A percentile compares a stretch with the other conserved stretches of the same genome.
These are phyloP conservation scores for Mormyrus iriodes DNA, from an alignment of 2,113 vertebrate genomes.

Conservation along the genomic window DNA sequence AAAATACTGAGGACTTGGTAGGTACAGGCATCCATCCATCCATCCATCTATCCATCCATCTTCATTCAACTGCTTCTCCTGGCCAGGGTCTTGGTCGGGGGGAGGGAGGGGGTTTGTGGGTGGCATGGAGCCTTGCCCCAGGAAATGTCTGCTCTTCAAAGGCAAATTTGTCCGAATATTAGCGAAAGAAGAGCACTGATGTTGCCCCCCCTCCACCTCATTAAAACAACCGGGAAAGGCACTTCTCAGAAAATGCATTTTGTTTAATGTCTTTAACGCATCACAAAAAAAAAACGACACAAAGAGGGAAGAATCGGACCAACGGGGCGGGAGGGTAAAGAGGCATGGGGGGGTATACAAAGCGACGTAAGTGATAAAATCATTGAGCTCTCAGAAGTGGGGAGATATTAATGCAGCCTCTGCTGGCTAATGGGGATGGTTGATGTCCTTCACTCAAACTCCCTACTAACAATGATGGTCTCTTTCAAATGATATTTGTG, in stretches of 20 bases:
- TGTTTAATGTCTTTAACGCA: slow-evolving; percentile 37
- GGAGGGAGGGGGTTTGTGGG: background rate
- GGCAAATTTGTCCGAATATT: background rate
- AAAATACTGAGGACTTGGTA: too few species aligned
- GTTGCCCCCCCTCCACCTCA: background rate
- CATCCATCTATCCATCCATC: background rate
- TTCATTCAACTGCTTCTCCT: background rate
- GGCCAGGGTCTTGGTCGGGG: background rate
- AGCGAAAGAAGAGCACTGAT: background rate
- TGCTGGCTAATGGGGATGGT: background rate
- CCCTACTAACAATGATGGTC: background rate
- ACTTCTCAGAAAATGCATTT: slow-evolving; percentile 27
- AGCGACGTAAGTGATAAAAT: background rate
- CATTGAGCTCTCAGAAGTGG: background rate
- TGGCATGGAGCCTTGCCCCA: background rate
- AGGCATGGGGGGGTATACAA: background rate
- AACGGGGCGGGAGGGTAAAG: background rate
- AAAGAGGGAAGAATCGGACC: slow-evolving; percentile 28
- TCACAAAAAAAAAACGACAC: slow-evolving; percentile 21
- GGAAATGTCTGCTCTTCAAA: background rate
- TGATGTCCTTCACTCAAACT: background rate
- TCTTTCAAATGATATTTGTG: background rate
- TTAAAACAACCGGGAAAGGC: background rate
- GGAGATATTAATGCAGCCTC: background rate
- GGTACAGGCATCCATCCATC: too few species aligned